Percentiles rank a stretch among this genome's conserved stretches.
Evolutionary conservation across 2,888 invertebrate genomes (phyloP).

Genomic region (Tineola bisselliella): DNA sequence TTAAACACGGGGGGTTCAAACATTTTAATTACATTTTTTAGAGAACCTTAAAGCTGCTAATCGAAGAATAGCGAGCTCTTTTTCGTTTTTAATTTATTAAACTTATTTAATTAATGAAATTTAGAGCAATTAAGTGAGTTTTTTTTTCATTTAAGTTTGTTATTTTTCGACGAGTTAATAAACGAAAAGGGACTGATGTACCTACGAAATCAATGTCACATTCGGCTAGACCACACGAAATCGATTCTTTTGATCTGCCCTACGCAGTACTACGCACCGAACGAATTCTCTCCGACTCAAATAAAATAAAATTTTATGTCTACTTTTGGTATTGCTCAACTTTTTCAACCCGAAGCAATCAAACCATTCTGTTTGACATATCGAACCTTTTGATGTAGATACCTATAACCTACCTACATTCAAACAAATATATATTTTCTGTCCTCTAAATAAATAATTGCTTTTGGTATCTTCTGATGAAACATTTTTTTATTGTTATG

Average conservation of each 20-base stretch:
- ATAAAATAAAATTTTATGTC: background rate
- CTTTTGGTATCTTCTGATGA: too few relatives aligned
- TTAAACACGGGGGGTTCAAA: slow-evolving; percentile 11
- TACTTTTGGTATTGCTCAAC: background rate
- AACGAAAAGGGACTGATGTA: background rate
- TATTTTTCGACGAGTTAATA: background rate
- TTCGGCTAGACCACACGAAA: background rate
- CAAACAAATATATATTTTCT: too few relatives aligned
- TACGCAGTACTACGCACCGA: background rate
- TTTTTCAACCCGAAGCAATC: slow-evolving; percentile 1
- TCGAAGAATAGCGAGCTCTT: background rate
- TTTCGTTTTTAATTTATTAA: slow-evolving; percentile 6
- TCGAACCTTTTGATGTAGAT: too few relatives aligned
- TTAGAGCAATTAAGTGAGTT: background rate
- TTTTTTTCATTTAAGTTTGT: background rate
- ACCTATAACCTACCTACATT: too few relatives aligned
- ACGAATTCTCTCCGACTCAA: background rate
- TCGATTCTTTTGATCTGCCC: background rate
- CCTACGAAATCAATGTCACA: background rate
- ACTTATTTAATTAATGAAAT: background rate
- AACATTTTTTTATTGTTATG: too few relatives aligned
- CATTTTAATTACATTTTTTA: slow-evolving; percentile 11
- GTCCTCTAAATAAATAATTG: too few relatives aligned
- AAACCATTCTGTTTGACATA: background rate
- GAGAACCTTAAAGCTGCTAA: background rate